phyloP scores from a whole-genome alignment of 2,797 vertebrate genomes.

The Lepus oiostolus region DNA sequence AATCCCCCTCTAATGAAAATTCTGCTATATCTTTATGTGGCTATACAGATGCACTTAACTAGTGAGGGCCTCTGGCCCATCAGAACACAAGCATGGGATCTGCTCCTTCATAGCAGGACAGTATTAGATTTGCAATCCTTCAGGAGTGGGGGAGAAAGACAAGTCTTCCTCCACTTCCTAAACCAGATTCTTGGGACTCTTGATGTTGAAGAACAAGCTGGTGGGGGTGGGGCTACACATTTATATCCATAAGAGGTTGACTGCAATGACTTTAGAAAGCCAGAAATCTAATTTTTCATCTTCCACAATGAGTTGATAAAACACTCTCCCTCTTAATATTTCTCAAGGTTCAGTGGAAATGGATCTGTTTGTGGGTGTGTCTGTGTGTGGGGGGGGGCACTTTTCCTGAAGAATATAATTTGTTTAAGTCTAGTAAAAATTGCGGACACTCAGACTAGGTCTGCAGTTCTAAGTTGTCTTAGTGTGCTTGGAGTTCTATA shows the following conservation, averaged over 20 bases:
- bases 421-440: neutral
- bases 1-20: neutral
- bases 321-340: neutral
- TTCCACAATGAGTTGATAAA: neutral
- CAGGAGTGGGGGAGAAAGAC: neutral
- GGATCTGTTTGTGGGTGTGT: neutral
- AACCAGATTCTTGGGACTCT: neutral
- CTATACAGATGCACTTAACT: neutral
- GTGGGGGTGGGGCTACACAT: neutral
- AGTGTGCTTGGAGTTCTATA: neutral
- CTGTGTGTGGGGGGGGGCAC: neutral
- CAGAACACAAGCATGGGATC: neutral
- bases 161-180: neutral
- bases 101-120: neutral
- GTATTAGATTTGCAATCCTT: neutral
- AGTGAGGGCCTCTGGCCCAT: neutral
- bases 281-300: slow-evolving; percentile 22
- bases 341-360: slow-evolving; percentile 1
- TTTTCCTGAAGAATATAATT: neutral
- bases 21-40: neutral
- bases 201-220: neutral
- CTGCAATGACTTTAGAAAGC: neutral
- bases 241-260: neutral
- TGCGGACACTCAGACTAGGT: neutral
- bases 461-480: neutral